phyloP scores from a whole-genome alignment of 1,140 invertebrate genomes.

The Megalopta genalis region DNA sequence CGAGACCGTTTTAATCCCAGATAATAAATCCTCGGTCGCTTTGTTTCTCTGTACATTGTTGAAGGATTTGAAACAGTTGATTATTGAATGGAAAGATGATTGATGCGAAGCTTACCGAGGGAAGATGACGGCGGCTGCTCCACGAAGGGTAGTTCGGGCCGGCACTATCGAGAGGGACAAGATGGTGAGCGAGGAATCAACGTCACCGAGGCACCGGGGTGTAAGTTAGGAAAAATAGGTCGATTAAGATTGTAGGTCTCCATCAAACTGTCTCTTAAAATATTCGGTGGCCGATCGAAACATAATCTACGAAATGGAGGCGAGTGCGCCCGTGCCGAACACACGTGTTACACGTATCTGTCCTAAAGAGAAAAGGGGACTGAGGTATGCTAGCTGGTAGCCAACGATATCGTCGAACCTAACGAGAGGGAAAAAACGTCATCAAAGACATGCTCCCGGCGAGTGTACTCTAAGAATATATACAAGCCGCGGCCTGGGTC shows the following conservation, averaged over 20 bases:
- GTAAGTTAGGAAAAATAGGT: slow-evolving; percentile 21
- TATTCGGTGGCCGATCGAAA: slow-evolving; percentile 25
- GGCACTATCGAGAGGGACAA: too few species aligned
- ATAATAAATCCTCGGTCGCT: too few species aligned
- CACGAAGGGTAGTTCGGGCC: neutral
- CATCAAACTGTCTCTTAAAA: slow-evolving; percentile 32
- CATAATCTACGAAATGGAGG: slow-evolving; percentile 33
- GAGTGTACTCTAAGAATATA: slow-evolving; percentile 17
- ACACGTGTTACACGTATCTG: slow-evolving; percentile 1
- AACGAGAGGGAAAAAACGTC: slow-evolving; percentile 2
- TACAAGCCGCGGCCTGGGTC: neutral
- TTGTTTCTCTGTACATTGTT: too few species aligned
- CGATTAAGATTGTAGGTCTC: slow-evolving; percentile 22
- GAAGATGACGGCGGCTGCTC: neutral
- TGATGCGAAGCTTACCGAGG: too few species aligned
- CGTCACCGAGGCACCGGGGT: slow-evolving; percentile 10
- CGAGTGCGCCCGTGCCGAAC: neutral
- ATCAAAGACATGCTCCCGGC: slow-evolving; percentile 18
- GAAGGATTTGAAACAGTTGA: too few species aligned
- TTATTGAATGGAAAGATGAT: too few species aligned
- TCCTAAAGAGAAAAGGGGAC: neutral
- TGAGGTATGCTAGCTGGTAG: neutral
- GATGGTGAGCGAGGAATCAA: neutral
- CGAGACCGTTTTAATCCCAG: too few species aligned
- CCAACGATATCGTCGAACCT: slow-evolving; percentile 17